phyloP scores from a whole-genome alignment of 2,888 invertebrate species.

The Coelinius sp. region DNA sequence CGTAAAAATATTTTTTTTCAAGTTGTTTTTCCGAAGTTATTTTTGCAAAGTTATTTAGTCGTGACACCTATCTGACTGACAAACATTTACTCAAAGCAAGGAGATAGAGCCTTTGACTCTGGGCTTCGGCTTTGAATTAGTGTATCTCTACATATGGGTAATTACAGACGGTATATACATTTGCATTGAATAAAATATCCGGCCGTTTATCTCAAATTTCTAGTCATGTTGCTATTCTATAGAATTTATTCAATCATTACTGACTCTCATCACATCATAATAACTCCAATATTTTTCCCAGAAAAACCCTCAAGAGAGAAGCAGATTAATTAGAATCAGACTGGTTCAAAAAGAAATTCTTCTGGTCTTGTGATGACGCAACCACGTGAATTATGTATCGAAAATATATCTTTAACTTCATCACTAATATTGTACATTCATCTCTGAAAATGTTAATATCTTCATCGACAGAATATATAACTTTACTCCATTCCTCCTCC shows the following conservation, averaged over 20 bases:
- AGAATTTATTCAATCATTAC: neutral
- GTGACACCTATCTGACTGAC: neutral
- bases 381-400: neutral
- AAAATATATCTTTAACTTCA: neutral
- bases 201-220: neutral
- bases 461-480: neutral
- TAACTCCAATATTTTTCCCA: too few species aligned
- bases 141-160: neutral
- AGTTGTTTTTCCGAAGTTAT: too few species aligned
- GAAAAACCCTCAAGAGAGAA: neutral
- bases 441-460: slow-evolving; percentile 7
- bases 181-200: neutral
- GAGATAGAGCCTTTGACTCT: neutral
- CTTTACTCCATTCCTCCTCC: neutral
- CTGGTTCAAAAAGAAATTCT: neutral
- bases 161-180: neutral
- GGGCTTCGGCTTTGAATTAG: neutral
- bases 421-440: neutral
- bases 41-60: too few species aligned
- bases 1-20: too few species aligned
- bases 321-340: neutral
- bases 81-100: neutral
- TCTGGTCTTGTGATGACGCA: neutral
- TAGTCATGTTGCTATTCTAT: neutral
- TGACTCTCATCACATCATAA: too few species aligned